These are phyloP conservation scores for Lampris megalopsis DNA, from an alignment of 2,113 vertebrate genomes.

Conservation along the genomic window DNA sequence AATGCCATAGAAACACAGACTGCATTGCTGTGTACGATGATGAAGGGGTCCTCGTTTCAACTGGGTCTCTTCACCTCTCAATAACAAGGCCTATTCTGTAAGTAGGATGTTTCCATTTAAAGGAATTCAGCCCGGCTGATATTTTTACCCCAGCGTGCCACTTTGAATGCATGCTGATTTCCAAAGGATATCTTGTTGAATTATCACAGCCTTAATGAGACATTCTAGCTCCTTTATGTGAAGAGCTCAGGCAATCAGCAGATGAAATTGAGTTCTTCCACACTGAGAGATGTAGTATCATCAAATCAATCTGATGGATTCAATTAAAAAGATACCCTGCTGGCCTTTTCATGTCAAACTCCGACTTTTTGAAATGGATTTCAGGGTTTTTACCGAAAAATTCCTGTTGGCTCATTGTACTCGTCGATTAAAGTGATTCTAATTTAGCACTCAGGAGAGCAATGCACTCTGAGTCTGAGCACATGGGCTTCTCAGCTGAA, in stretches of 20 bases:
- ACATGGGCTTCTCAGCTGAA: conserved; percentile 27
- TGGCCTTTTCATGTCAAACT: conserved; percentile 60
- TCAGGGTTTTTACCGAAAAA: conserved; percentile 29
- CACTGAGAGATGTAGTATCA: conserved; percentile 69
- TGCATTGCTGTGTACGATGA: neutral
- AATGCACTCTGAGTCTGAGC: neutral
- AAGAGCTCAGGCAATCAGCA: conserved; percentile 76
- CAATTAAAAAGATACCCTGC: conserved; percentile 62
- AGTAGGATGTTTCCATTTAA: conserved; percentile 45
- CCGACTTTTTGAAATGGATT: conserved; percentile 42
- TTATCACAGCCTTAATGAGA: conserved; percentile 75
- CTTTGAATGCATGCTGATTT: conserved; percentile 70
- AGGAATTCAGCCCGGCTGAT: conserved; percentile 46
- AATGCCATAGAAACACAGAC: conserved; percentile 4
- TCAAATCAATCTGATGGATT: conserved; percentile 75
- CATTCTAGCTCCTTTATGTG: conserved; percentile 70
- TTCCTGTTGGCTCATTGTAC: conserved; percentile 16
- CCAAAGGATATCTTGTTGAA: conserved; percentile 76
- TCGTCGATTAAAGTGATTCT: conserved; percentile 12
- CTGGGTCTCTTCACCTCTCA: conserved; percentile 28
- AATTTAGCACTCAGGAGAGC: conserved; percentile 3
- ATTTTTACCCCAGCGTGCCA: conserved; percentile 57
- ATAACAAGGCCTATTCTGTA: conserved; percentile 46
- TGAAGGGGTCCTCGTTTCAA: conserved; percentile 13
- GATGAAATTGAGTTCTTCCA: conserved; percentile 73